Evolutionary conservation across 2,113 vertebrate genomes (phyloP).

Genomic region (Hylia prasina): DNA sequence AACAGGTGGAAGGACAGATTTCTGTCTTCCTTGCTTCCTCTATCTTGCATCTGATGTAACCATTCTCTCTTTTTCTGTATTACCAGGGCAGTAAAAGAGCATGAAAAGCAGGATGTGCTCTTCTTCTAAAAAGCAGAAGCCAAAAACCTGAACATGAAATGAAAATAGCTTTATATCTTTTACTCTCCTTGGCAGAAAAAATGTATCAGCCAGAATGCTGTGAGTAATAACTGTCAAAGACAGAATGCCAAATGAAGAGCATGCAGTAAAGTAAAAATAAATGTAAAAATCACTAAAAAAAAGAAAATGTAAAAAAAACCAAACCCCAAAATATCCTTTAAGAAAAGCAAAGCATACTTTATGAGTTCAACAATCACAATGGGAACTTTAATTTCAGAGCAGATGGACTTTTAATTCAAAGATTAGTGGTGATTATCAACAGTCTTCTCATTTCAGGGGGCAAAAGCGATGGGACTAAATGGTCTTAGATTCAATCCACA

Average conservation of each 20-base stretch:
- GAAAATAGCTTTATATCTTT: background rate
- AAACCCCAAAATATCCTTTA: background rate
- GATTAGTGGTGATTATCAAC: background rate
- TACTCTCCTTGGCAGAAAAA: background rate
- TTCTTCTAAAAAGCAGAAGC: background rate
- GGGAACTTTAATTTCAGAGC: background rate
- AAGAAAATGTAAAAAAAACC: background rate
- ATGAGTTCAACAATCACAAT: background rate
- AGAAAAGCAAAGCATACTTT: background rate
- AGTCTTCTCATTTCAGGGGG: background rate
- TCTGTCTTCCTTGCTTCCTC: slow-evolving; percentile 28
- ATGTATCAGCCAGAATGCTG: slow-evolving; percentile 24
- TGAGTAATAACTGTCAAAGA: slow-evolving; percentile 50
- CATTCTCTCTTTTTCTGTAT: background rate
- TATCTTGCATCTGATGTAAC: background rate
- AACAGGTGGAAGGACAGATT: slow-evolving; percentile 45
- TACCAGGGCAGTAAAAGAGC: slow-evolving; percentile 3
- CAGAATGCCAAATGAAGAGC: slow-evolving; percentile 2
- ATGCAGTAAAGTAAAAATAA: background rate
- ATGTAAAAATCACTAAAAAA: background rate
- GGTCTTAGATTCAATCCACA: background rate
- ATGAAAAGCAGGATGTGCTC: background rate
- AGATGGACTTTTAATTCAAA: background rate
- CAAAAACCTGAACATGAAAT: slow-evolving; percentile 14
- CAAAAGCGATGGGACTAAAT: background rate